Evolutionary conservation across 2,888 invertebrate species (phyloP), one percentile per base, ranked within the genome.

Genomic region (Podotricha telesiphe): DNA sequence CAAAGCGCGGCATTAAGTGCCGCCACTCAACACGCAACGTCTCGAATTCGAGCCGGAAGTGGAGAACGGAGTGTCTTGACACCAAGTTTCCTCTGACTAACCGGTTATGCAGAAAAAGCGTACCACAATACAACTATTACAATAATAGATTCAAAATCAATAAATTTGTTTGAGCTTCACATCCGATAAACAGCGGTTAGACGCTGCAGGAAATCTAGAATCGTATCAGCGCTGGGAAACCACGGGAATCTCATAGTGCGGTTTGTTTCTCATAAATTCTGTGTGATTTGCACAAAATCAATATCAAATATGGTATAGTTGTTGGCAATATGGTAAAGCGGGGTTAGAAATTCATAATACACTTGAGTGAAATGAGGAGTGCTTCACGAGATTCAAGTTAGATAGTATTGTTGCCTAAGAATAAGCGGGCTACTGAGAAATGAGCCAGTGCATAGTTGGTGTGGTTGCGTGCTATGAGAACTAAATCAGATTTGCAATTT

Each of bases 261-360:
- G 91, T 91, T 89, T 84, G 81, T 82, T 89, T 89, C 87, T 84
- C 89, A 89, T 88, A 87, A 86, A 83, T 82, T 80, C 79, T 80
- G 78, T 80, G 82, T 89, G 86, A 90, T 90, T 90, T 88, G 88
- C 79, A 79, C 85, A 89, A 91, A 91, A 89, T 88, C 88, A 91
- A 92, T 91, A 89, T 89, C 86, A 82, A 82, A 83, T 80, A 81
- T 84, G 82, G 82, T 82, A 81, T 85, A 66, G 45, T 47, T 48
- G 85, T 84, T 82, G 79, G 83, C 83, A 84, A 85, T 87, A 85
- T 80, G 81, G 85, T 78, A 81, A 79, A 79, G 72, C 68, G 74
- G 76, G 71, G 74, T 77, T 76, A 79, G 78, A 78, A 76, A 79
- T 79, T 76, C 81, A 80, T 82, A 76, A 79, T 80, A 78, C 78